Conservation (phyloP, 1,140 invertebrate genomes). For the Sipha flava region DNA sequence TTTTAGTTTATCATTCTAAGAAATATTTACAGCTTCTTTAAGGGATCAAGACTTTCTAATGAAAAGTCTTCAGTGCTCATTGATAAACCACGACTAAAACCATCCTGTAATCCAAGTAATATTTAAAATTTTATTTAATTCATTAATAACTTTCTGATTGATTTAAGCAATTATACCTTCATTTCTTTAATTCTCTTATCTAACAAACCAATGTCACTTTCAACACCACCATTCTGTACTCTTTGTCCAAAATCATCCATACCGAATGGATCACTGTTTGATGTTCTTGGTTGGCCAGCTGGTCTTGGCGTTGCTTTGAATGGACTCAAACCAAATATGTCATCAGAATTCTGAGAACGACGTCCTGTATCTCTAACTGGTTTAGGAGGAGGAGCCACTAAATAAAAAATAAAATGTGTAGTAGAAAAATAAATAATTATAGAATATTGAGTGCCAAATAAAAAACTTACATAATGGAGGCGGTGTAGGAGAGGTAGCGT, state of each 20-base stretch:
- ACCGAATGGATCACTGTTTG: conserved; percentile 57
- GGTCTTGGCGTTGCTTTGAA: conserved; percentile 33
- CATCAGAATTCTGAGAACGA: conserved; percentile 18
- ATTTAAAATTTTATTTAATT: background rate
- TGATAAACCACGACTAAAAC: conserved; percentile 68
- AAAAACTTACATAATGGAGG: conserved; percentile 36
- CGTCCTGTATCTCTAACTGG: conserved; percentile 33
- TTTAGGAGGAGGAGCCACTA: conserved; percentile 38
- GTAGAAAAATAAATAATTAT: background rate
- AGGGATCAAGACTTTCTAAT: conserved; percentile 73
- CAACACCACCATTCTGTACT: conserved; percentile 46
- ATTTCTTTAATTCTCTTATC: conserved; percentile 73
- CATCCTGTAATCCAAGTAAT: conserved; percentile 55
- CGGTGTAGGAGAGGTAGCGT: background rate
- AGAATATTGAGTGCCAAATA: background rate
- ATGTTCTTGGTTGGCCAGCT: background rate
- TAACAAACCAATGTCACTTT: conserved; percentile 63
- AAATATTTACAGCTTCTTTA: conserved; percentile 48
- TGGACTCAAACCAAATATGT: conserved; percentile 36
- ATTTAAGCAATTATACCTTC: conserved; percentile 52
- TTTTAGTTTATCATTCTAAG: background rate
- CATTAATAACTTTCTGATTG: background rate
- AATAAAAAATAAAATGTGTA: background rate
- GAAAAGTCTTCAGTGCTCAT: conserved; percentile 77
- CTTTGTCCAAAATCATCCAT: conserved; percentile 59